Conservation (phyloP, 2,888 invertebrate species). For the Yponomeuta malinellus region DNA sequence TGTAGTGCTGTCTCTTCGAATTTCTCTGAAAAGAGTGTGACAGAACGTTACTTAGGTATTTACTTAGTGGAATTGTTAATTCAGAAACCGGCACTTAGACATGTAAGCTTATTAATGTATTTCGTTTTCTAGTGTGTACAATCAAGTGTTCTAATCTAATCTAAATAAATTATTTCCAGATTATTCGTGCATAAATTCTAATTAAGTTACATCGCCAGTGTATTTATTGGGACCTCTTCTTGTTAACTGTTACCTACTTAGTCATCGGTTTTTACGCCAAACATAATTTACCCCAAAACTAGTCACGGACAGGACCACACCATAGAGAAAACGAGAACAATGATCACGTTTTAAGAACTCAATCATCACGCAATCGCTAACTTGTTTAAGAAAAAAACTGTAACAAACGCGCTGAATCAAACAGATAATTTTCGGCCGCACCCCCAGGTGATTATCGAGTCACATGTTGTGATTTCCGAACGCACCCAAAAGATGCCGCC, state of each 20-base stretch:
- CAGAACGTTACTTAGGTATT: no score
- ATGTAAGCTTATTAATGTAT: no score
- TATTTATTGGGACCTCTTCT: background rate
- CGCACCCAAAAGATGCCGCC: conserved; percentile 23
- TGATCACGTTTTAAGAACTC: conserved; percentile 21
- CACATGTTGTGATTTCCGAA: conserved; percentile 16
- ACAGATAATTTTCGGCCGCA: conserved; percentile 13
- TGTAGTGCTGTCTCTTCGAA: no score
- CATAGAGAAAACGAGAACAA: conserved; percentile 16
- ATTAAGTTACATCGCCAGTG: background rate
- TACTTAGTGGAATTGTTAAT: no score
- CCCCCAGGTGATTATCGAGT: conserved; percentile 21
- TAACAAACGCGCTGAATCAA: conserved; percentile 21
- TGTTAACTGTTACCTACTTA: background rate
- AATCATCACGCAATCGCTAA: conserved; percentile 24
- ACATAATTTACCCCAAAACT: background rate
- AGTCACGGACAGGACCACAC: conserved; percentile 17
- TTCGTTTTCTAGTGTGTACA: no score
- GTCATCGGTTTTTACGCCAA: background rate
- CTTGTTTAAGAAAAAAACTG: conserved; percentile 24
- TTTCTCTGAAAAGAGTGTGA: no score
- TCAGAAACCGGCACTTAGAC: no score
- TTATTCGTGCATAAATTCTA: no score
- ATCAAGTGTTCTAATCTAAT: no score
- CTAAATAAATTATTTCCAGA: no score